These are phyloP conservation scores for Dermatophagoides farinae DNA, from an alignment of 1,140 invertebrate species.

Conservation along the genomic window DNA sequence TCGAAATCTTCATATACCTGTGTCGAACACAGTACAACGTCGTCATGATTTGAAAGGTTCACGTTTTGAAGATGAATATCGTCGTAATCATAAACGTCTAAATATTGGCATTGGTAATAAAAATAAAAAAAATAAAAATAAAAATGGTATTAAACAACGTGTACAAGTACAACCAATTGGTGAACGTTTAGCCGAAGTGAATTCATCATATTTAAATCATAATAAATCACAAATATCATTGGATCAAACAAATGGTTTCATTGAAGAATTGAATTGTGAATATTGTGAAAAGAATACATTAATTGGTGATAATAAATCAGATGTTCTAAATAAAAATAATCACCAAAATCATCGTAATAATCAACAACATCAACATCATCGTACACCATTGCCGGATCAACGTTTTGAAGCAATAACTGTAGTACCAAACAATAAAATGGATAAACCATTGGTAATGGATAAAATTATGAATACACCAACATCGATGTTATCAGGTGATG, in stretches of 20 bases:
- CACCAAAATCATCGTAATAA: no score
- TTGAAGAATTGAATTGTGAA: conserved; percentile 3
- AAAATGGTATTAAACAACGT: not conserved
- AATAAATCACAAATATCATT: not conserved
- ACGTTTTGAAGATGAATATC: not conserved
- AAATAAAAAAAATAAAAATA: not conserved
- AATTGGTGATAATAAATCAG: not conserved
- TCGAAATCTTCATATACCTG: not conserved
- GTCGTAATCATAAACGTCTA: not conserved
- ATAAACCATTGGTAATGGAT: no score
- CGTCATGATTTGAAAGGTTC: not conserved
- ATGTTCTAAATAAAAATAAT: not conserved
- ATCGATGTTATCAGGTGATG: no score
- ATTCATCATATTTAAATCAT: conserved; percentile 3
- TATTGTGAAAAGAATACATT: not conserved
- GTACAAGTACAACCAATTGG: not conserved
- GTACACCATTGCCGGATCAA: no score
- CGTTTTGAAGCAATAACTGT: no score
- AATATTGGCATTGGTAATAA: not conserved
- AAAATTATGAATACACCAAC: no score
- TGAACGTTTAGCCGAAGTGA: not conserved
- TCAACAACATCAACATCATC: no score
- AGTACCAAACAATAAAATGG: no score
- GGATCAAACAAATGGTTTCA: not conserved
- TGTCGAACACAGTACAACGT: not conserved